phyloP scores from a whole-genome alignment of 2,888 invertebrate species.

The Latheticus oryzae region DNA sequence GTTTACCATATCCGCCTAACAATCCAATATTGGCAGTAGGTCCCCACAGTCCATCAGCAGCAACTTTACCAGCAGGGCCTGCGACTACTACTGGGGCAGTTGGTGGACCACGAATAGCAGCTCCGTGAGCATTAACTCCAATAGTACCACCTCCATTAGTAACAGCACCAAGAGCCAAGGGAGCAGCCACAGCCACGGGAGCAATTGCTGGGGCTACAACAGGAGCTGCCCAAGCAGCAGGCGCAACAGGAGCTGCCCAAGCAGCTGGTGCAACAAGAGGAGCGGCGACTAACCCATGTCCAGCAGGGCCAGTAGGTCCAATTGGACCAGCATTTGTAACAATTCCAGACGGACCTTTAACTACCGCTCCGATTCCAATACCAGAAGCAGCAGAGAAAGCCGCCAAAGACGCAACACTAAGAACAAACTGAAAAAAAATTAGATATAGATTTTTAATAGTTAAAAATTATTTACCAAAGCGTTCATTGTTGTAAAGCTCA shows the following conservation, averaged over 20 bases:
- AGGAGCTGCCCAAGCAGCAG: conserved; percentile 19
- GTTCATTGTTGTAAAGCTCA: conserved; percentile 37
- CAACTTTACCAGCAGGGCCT: conserved; percentile 54
- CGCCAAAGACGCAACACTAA: conserved; percentile 44
- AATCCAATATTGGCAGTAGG: conserved; percentile 43
- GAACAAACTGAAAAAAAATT: conserved; percentile 40
- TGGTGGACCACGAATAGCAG: conserved; percentile 55
- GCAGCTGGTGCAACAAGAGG: conserved; percentile 23
- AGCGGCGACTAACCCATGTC: conserved; percentile 12
- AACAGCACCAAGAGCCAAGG: conserved; percentile 20
- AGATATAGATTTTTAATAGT: not conserved
- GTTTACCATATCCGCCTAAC: conserved; percentile 35
- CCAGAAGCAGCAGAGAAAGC: conserved; percentile 39
- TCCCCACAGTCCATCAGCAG: conserved; percentile 56
- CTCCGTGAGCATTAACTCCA: conserved; percentile 55
- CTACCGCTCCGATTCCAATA: conserved; percentile 26
- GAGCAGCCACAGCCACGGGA: conserved; percentile 18
- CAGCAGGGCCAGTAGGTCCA: conserved; percentile 39
- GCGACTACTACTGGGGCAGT: conserved; percentile 54
- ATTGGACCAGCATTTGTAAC: conserved; percentile 39
- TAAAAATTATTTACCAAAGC: conserved; percentile 37
- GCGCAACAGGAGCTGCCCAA: conserved; percentile 30
- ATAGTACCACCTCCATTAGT: conserved; percentile 48
- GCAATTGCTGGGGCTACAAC: conserved; percentile 23
- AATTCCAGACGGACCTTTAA: conserved; percentile 38